phyloP scores from a whole-genome alignment of 1,140 invertebrate genomes.

The Heliconius himera region DNA sequence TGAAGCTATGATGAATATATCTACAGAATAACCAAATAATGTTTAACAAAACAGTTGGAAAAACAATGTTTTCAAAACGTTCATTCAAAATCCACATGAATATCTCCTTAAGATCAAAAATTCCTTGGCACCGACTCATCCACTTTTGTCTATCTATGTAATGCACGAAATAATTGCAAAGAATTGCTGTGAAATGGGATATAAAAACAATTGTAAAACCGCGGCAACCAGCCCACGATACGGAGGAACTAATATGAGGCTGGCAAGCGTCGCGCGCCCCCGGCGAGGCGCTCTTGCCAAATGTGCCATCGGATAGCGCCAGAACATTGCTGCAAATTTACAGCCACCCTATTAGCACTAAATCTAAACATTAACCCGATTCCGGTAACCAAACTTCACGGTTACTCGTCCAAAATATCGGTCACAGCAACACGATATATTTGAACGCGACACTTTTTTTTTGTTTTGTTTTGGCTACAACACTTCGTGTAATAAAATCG shows the following conservation, averaged over 20 bases:
- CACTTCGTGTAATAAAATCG: conserved; percentile 4
- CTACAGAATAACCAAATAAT: background rate
- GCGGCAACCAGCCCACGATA: conserved; percentile 51
- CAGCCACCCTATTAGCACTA: conserved; percentile 80
- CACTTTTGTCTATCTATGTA: conserved; percentile 14
- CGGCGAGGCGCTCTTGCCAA: conserved; percentile 68
- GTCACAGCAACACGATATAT: conserved; percentile 43
- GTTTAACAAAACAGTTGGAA: background rate
- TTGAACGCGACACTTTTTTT: conserved; percentile 24
- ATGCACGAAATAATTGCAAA: conserved; percentile 20
- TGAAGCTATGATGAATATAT: too few relatives aligned
- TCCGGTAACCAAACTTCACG: conserved; percentile 76
- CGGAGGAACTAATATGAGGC: conserved; percentile 39
- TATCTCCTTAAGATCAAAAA: background rate
- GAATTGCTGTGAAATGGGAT: conserved; percentile 21
- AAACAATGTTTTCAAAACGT: background rate
- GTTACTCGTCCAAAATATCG: conserved; percentile 66
- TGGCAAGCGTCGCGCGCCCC: conserved; percentile 64
- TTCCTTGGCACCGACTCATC: background rate
- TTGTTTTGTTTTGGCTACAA: conserved; percentile 15
- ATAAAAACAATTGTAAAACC: conserved; percentile 58
- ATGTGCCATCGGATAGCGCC: conserved; percentile 78
- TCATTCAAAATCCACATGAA: background rate
- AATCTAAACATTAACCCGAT: conserved; percentile 81
- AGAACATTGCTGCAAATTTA: conserved; percentile 77